Percentiles rank a stretch among this genome's conserved stretches.
Conservation (phyloP, 2,888 invertebrate species). For the Hypolimnas misippus region DNA sequence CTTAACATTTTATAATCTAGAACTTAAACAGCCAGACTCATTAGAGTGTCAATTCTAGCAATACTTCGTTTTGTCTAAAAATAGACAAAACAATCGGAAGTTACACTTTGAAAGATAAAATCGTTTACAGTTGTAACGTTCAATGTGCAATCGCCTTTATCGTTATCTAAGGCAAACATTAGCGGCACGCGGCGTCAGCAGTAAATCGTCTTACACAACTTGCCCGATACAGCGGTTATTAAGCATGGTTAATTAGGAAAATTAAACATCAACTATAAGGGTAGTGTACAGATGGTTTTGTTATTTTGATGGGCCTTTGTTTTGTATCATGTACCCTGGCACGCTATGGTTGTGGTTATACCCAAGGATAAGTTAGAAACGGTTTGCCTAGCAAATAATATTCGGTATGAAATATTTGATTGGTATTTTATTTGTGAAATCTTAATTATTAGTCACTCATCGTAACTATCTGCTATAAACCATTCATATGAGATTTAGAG, state of each 20-base stretch:
- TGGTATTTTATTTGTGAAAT: too few species aligned
- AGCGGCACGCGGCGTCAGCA: constrained; percentile 58
- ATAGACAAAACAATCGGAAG: background rate
- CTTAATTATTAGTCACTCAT: too few species aligned
- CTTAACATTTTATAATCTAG: too few species aligned
- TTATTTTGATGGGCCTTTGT: constrained; percentile 9
- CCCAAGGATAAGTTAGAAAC: background rate
- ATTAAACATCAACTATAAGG: constrained; percentile 43
- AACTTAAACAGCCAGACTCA: too few species aligned
- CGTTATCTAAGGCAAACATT: constrained; percentile 55
- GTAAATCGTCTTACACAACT: constrained; percentile 59
- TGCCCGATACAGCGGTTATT: constrained; percentile 53
- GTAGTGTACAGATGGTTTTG: constrained; percentile 22
- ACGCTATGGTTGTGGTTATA: background rate
- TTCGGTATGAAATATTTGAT: too few species aligned
- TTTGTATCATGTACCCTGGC: constrained; percentile 1
- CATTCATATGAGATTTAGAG: too few species aligned
- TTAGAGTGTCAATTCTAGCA: too few species aligned
- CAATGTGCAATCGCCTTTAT: constrained; percentile 23
- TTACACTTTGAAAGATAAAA: background rate
- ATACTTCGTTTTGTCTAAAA: too few species aligned
- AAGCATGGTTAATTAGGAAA: constrained; percentile 52
- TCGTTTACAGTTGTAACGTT: background rate
- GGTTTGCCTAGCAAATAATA: background rate
- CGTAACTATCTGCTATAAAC: too few species aligned